Evolutionary conservation across 2,113 vertebrate species (phyloP).

Genomic region (Phasianus colchicus): DNA sequence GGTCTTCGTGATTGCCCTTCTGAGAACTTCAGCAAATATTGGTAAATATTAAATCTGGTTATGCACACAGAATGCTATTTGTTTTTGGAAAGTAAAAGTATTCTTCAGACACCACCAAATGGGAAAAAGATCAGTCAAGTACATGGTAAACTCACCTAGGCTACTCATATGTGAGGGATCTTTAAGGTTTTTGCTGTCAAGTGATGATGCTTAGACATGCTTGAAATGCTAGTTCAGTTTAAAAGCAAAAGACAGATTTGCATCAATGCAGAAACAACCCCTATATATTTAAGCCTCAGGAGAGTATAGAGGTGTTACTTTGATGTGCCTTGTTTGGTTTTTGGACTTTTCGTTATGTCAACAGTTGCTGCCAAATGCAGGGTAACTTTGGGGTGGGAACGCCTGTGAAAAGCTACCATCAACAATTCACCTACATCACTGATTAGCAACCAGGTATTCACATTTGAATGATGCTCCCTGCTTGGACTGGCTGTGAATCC

Average conservation of each 20-base stretch:
- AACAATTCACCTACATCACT: not conserved
- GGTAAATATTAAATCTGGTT: not conserved
- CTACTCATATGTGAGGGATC: not conserved
- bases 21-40: not conserved
- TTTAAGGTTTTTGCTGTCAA: not conserved
- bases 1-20: not conserved
- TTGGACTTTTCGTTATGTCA: not conserved
- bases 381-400: not conserved
- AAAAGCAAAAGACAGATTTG: not conserved
- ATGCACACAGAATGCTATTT: not conserved
- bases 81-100: not conserved
- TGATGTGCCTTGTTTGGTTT: not conserved
- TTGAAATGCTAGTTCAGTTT: not conserved
- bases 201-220: not conserved
- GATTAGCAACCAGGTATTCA: fast-evolving
- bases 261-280: not conserved
- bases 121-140: not conserved
- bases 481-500: not conserved
- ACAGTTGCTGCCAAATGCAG: not conserved
- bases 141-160: not conserved
- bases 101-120: not conserved
- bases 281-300: not conserved
- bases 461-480: fast-evolving
- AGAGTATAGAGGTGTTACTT: not conserved
- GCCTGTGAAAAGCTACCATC: not conserved